Conservation (phyloP, 2,113 vertebrate genomes). For the Rana temporaria region DNA sequence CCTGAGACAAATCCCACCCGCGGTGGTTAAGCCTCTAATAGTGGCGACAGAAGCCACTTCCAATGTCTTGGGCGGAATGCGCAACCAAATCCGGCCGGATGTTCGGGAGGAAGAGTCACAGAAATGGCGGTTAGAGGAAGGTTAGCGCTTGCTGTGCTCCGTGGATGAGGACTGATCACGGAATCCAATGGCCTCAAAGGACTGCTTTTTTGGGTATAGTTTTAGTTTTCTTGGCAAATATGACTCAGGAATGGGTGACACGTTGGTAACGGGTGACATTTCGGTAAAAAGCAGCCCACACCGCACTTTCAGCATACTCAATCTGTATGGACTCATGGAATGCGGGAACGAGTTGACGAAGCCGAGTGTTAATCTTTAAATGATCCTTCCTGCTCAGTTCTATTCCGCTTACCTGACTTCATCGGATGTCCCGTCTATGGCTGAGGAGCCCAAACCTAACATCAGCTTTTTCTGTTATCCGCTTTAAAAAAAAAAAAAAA, state of each 20-base stretch:
- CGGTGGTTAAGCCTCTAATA: constrained; percentile 93
- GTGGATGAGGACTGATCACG: not conserved
- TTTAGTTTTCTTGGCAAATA: not conserved
- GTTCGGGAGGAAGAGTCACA: constrained; percentile 96
- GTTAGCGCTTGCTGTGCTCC: constrained; percentile 62
- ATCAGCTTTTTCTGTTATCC: too few relatives aligned
- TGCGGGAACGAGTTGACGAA: not conserved
- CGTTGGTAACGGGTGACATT: constrained; percentile 63
- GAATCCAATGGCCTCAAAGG: constrained; percentile 44
- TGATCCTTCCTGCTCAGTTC: too few relatives aligned
- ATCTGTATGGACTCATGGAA: not conserved
- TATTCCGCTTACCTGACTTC: too few relatives aligned
- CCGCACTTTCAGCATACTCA: not conserved
- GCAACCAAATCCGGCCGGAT: constrained; percentile 96
- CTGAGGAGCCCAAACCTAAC: too few relatives aligned
- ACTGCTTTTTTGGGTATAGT: not conserved
- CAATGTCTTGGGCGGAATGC: constrained; percentile 95
- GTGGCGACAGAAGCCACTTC: constrained; percentile 96
- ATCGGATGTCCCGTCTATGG: too few relatives aligned
- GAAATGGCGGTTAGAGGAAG: constrained; percentile 92
- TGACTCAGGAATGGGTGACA: constrained; percentile 72
- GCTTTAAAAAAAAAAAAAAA: not conserved
- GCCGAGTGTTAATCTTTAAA: too few relatives aligned
- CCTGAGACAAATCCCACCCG: constrained; percentile 92
- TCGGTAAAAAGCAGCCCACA: constrained; percentile 5